Evolutionary conservation across 1,140 invertebrate species (phyloP), one percentile per base, ranked within the genome.

Genomic region (Zophobas atratus): DNA sequence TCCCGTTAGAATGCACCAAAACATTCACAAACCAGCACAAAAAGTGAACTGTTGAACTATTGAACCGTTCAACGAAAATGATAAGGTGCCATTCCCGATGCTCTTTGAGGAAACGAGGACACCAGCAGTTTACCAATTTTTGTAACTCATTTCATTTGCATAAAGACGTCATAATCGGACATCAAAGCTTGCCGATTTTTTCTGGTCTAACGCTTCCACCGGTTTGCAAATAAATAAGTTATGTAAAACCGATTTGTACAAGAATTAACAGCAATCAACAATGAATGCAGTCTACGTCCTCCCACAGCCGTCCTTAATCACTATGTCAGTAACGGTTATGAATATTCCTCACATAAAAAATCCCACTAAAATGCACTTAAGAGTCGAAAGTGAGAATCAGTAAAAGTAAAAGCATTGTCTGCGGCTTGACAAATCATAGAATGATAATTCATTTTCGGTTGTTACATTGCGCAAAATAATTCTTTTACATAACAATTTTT

Each of bases 341-440:
- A 20, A 20, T 57, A 20, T 67, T 1, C 5, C 2, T 63, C 41
- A 39, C 6, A 63, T 39, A 63, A 63, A 63, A 63, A 63, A 4
- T 4, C 43, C 43, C 43, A 51, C n/a, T 20, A 20, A 51, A 51
- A 51, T 63, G 57, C 39, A 43, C n/a, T 2, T 33, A 48, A 1
- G n/a, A 67, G 43, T 43, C 6, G 60, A 67, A 67, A 67, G 60
- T 43, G 49, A 67, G 20, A 43, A 67, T 67, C 20, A 33, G 60
- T 67, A 67, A 67, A 67, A 67, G 60, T 67, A 67, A 67, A 39
- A 8, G 38, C 35, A 67, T 67, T 67, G 60, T 67, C 35, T 67
- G 39, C 39, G 32, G 43, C 33, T 48, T 39, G 60, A 41, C 60
- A 43, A 67, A 67, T 67, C 39, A 36, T n/a, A 63, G 57, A 67